Base-by-base conservation (phyloP, 2,113 vertebrate genomes). In the Pan paniscus region DNA sequence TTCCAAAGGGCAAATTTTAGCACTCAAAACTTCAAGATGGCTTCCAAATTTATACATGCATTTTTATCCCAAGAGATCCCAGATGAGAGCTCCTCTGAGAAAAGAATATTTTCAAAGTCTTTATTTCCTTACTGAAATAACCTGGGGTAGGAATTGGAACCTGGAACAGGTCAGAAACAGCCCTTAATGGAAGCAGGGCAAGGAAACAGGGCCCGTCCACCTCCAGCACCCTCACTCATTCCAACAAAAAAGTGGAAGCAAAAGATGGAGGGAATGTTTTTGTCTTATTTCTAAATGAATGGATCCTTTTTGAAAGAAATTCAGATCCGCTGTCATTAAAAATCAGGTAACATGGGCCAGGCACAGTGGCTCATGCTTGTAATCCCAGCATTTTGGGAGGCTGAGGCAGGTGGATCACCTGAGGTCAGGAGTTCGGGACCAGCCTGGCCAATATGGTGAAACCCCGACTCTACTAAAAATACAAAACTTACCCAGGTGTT, bases 121-220 rank as follows among this genome's bases (percentile, higher is more conserved):
- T 1, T 23, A 13, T 61, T 87, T 90, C 46, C 25, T 83, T 18
- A 8, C 52, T 17, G 61, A n/a, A 55, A 4, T 11, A 88, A 43
- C 61, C 5, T 0, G 0, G 8, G 10, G 2, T 4, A 38, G 46
- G 55, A 50, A 38, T 0, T 0, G 22, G 48, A 17, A 23, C 32
- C 1, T 11, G n/a, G 30, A 14, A 0, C 16, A 1, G 59, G 25
- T 57, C 40, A 50, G 2, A 22, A 14, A 35, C 22, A 27, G 22
- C 18, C 0, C 22, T 8, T 0, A 13, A 11, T 20, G 14, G 59
- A 32, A 9, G 16, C 22, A 18, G 46, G 43, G 27, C 25, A 27
- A 23, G 64, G 23, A 7, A 25, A 8, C 20, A 4, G 27, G 2
- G 4, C 10, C 17, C 13, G 13, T 16, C 73, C 13, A 12, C 18